phyloP scores from a whole-genome alignment of 2,888 invertebrate species.

The Diarsia brunnea region DNA sequence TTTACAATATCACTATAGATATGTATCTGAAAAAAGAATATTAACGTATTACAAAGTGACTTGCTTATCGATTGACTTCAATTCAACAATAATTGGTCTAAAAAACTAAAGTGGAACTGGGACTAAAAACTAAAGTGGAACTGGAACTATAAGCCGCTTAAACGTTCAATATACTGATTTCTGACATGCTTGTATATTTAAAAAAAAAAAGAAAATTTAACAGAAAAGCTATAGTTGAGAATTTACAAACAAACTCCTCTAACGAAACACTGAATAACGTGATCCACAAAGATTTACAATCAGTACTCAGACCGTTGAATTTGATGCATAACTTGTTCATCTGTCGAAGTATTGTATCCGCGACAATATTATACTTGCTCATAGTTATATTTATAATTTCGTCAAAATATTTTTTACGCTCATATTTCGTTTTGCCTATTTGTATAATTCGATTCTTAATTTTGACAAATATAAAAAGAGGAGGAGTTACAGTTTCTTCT shows the following conservation, averaged over 20 bases:
- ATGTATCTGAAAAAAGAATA: neutral
- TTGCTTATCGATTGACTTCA: neutral
- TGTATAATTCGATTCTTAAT: neutral
- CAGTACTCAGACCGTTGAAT: constrained; percentile 2
- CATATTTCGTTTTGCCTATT: constrained; percentile 4
- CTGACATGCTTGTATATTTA: neutral
- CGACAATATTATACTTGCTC: neutral
- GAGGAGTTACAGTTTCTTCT: neutral
- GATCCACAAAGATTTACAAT: constrained; percentile 4
- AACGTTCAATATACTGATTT: neutral
- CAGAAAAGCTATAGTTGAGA: neutral
- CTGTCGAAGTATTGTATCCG: neutral
- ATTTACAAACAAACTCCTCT: neutral
- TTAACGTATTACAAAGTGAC: neutral
- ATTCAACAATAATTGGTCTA: neutral
- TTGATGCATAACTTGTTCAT: neutral
- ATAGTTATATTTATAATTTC: neutral
- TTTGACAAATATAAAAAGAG: neutral
- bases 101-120: too few relatives aligned
- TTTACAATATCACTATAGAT: neutral
- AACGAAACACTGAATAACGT: neutral
- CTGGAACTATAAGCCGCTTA: neutral
- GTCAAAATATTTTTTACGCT: neutral
- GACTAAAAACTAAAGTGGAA: too few relatives aligned
- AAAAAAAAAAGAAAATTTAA: neutral